Evolutionary conservation across 2,797 vertebrate species (phyloP), one percentile per base, ranked within the genome.

Genomic region (Tachyglossus aculeatus): DNA sequence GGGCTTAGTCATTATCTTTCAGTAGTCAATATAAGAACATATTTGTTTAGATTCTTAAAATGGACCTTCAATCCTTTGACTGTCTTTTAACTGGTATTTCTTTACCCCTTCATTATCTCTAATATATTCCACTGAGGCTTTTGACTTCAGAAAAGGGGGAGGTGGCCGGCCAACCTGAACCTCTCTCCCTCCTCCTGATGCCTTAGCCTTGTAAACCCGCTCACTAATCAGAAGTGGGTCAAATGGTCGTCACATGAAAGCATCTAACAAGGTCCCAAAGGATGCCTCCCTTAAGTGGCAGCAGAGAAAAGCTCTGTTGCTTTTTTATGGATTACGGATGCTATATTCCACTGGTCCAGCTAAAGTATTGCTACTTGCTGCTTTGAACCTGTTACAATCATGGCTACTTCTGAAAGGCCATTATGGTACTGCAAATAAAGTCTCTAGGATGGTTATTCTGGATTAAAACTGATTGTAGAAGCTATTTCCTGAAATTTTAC

Each of bases 261-360:
- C 83, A 86, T 90, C 90, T 93, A 93, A 93, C 92, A 93, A 93
- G 91, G 87, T 93, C 92, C 92, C 92, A 50, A 56, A 90, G 91
- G 92, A 93, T 81, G 47, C 62, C 78, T 84, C 61, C 67, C 83
- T 89, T 91, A 92, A 90, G 89, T 87, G 90, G 81, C 86, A 89
- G 77, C 80, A 75, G 24, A 34, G 78, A 87, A 87, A 88, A 88
- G 87, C 81, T 85, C 34, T 5, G 58, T 69, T 90, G 86, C 81
- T 90, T 82, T 81, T 91, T 89, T 87, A 86, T 83, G 87, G 70
- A 82, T 80, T 81, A 85, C 11, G 43, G 80, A 86, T 83, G 34
- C 76, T 1, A 8, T 78, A 78, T 69, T 90, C 83, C 63, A 69
- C 21, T 59, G 58, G 78, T 77, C 53, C 34, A 67, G 81, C 77